Evolutionary conservation across 2,113 vertebrate genomes (phyloP), one percentile per base, ranked within the genome.

Genomic region (Sialia sialis): DNA sequence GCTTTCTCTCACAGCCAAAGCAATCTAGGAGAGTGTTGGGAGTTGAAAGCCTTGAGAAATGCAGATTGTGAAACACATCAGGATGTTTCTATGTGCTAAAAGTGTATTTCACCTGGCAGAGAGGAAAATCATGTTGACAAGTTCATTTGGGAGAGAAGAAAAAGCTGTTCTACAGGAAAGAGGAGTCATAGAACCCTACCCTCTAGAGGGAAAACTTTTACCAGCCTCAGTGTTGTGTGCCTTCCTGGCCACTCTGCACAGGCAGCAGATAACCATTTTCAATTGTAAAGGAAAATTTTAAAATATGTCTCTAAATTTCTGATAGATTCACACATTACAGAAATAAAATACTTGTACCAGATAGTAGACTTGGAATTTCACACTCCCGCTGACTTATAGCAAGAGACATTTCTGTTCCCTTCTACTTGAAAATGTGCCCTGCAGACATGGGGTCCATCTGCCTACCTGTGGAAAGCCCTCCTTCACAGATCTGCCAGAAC

Each of bases 51-150:
- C 52, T 67, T 32, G 38, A 75, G 86, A 90, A 75, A 63, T 4
- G 38, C 16, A 52, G 41, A n/a, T 15, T 66, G 26, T 43, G 38
- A 81, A 87, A 73, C 22, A 23, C 8, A 26, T 27, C 29, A 58
- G 36, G 17, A 2, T 21, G 21, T 18, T 59, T 66, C 41, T 20
- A 2, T 17, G 51, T 34, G n/a, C 20, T 59, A 0, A 25, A n/a
- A 21, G 11, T 7, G 17, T 19, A 16, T 43, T 68, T 55, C 14
- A 46, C 13, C 27, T 9, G 18, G 18, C 16, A 86, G 83, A 88
- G 32, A 63, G 39, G 36, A 7, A 16, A 79, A 36, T 39, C 49
- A 2, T 20, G 34, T 52, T 29, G n/a, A 14, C 2, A 9, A 49
- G 14, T 39, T 39, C 32, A 26, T 38, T 16, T 84, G 44, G 52